Percentiles rank a stretch among this genome's conserved stretches.
Evolutionary conservation across 2,797 vertebrate genomes (phyloP).

Genomic region (Cyclopterus lumpus): DNA sequence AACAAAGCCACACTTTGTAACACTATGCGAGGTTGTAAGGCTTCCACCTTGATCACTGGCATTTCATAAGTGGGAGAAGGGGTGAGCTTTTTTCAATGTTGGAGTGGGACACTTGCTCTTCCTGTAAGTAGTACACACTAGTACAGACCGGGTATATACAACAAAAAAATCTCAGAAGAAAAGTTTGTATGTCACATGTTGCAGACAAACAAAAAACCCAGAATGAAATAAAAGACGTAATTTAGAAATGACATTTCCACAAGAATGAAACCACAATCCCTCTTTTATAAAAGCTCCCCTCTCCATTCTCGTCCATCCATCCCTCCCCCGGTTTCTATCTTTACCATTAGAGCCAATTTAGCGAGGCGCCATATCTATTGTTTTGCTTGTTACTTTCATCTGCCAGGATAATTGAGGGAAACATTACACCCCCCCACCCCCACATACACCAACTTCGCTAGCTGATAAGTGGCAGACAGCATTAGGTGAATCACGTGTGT

Average conservation of each 20-base stretch:
- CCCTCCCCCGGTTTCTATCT: conserved; percentile 41
- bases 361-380: conserved; percentile 66
- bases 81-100: neutral
- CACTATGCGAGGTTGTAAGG: neutral
- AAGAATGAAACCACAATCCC: conserved; percentile 41
- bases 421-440: conserved; percentile 64
- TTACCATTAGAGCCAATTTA: conserved; percentile 77
- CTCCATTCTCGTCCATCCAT: conserved; percentile 32
- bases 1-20: conserved; percentile 9
- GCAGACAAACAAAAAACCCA: conserved; percentile 21
- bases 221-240: conserved; percentile 56
- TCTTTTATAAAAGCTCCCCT: conserved; percentile 5
- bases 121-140: neutral
- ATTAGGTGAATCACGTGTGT: conserved; percentile 63
- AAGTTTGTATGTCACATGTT: neutral
- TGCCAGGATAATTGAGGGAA: conserved; percentile 76
- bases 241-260: conserved; percentile 52
- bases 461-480: conserved; percentile 70
- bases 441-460: conserved; percentile 32
- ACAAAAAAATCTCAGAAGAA: neutral
- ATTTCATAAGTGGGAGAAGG: neutral
- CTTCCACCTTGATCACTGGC: neutral
- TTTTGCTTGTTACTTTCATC: conserved; percentile 74
- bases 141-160: neutral
- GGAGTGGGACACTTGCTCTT: neutral